Evolutionary conservation across 92 coral and sea anemone genomes (phyloP).

Genomic region (Porites lobata): DNA sequence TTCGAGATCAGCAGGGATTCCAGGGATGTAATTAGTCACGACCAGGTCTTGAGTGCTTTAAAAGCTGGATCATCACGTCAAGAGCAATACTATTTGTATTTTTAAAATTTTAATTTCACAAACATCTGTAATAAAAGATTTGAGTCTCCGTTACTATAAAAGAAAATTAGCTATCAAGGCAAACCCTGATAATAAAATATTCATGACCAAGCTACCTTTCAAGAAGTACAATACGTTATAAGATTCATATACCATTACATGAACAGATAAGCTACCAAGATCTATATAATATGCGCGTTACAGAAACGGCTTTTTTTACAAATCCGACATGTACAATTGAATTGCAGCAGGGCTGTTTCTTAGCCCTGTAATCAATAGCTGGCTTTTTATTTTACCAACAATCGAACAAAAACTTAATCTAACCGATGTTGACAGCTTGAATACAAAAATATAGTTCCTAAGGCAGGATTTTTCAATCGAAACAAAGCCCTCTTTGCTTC

Average conservation of each 20-base stretch:
- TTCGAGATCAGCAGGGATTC: conserved; percentile 25
- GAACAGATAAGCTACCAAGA: background rate
- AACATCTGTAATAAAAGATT: background rate
- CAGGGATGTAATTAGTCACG: conserved; percentile 10
- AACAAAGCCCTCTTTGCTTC: conserved; percentile 24
- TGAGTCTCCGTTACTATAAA: background rate
- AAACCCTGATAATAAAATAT: conserved; percentile 45
- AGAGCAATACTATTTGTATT: background rate
- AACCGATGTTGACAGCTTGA: background rate
- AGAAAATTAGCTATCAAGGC: background rate
- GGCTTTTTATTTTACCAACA: background rate
- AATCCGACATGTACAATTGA: background rate
- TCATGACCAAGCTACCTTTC: conserved; percentile 33
- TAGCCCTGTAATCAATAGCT: background rate
- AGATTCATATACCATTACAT: background rate
- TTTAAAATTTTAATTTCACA: conserved; percentile 1
- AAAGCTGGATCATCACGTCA: background rate
- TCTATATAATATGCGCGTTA: background rate
- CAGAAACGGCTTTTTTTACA: background rate
- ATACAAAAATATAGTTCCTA: background rate
- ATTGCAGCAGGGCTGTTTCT: background rate
- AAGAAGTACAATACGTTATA: conserved; percentile 34
- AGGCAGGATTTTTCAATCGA: background rate
- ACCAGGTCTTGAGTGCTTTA: conserved; percentile 6
- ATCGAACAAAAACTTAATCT: background rate